These are phyloP conservation scores for Palythoa grandis DNA, from an alignment of 92 coral and sea anemone species.

Conservation along the genomic window DNA sequence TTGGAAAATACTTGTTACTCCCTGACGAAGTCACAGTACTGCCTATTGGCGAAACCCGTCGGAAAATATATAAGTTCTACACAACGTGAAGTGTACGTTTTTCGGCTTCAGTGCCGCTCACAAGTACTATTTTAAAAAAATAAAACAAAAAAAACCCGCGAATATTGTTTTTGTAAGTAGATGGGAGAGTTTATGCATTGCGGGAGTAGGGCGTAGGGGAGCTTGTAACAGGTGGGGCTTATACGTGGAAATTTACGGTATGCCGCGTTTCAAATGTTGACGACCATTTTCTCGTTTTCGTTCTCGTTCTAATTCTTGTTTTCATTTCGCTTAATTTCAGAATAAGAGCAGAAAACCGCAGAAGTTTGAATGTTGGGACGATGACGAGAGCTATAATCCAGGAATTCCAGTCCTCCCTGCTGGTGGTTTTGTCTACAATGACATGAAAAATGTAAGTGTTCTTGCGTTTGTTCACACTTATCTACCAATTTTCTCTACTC, in stretches of 20 bases:
- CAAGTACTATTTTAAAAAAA: background rate
- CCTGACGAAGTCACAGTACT: background rate
- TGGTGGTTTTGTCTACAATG: conserved; percentile 16
- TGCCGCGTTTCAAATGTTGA: conserved; percentile 2
- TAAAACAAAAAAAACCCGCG: background rate
- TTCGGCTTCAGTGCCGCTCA: too few species aligned
- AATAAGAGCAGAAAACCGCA: conserved; percentile 7
- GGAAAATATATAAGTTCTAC: too few species aligned
- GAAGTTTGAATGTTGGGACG: conserved; percentile 22
- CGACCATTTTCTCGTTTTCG: background rate
- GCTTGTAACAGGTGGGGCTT: background rate
- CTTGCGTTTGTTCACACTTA: conserved; percentile 11
- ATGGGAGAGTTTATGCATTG: background rate
- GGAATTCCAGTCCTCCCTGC: conserved; percentile 30
- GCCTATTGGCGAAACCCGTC: background rate
- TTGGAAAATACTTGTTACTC: background rate
- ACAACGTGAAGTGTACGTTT: too few species aligned
- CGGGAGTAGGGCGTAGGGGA: background rate
- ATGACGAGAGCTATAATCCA: conserved; percentile 35
- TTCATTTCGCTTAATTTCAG: background rate
- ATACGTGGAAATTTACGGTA: conserved; percentile 2
- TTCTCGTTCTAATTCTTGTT: too few species aligned
- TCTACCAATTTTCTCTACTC: conserved; percentile 4
- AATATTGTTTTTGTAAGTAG: background rate
- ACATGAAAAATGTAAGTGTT: background rate